These are phyloP conservation scores for Epiblema foenella DNA, from an alignment of 2,888 invertebrate species.

Conservation along the genomic window DNA sequence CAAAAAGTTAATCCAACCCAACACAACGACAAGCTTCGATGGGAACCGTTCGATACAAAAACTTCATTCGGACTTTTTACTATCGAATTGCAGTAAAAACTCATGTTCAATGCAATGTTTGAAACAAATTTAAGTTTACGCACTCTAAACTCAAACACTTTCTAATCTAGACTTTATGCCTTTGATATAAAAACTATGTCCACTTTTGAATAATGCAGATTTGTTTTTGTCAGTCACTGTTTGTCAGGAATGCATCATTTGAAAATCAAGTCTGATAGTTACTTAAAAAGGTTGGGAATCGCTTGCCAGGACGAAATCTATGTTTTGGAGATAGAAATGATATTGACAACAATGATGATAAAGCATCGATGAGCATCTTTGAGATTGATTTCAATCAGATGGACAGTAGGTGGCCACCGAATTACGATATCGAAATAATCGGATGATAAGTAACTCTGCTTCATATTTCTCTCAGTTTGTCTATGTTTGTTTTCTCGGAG, in stretches of 20 bases:
- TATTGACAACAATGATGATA: conserved; percentile 45
- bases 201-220: not conserved
- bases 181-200: conserved; percentile 24
- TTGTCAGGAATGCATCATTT: not conserved
- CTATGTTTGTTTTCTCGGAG: not conserved
- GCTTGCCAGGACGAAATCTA: not conserved
- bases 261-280: not conserved
- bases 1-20: conserved; percentile 78
- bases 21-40: conserved; percentile 63
- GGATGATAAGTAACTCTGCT: conserved; percentile 50
- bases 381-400: conserved; percentile 79
- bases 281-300: conserved; percentile 55
- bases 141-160: not conserved
- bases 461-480: not conserved
- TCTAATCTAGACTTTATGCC: conserved; percentile 1
- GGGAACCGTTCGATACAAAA: conserved; percentile 70
- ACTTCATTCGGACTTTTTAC: conserved; percentile 72
- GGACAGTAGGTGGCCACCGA: conserved; percentile 79
- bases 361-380: conserved; percentile 71
- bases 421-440: conserved; percentile 60
- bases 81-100: conserved; percentile 41
- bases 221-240: not conserved
- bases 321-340: conserved; percentile 32
- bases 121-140: conserved; percentile 2
- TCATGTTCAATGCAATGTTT: conserved; percentile 34